A percentile compares a stretch with the other conserved stretches of the same genome.
phyloP scores from a whole-genome alignment of 2,113 vertebrate genomes.

The Phodopus roborovskii region DNA sequence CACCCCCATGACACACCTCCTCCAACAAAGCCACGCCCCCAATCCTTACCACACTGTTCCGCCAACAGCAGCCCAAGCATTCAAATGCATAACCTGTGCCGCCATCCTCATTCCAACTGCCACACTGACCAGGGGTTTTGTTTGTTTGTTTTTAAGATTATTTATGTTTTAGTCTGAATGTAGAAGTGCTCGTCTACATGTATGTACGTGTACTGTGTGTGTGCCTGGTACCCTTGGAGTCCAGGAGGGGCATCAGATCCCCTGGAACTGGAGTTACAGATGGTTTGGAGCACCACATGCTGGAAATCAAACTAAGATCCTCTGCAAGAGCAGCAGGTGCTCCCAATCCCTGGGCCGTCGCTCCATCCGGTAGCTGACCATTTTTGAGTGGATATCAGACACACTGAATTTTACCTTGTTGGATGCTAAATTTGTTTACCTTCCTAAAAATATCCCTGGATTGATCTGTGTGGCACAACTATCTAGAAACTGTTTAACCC shows the following conservation, averaged over 20 bases:
- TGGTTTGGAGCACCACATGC: neutral
- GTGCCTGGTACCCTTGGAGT: neutral
- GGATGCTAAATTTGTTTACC: neutral
- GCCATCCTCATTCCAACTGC: neutral
- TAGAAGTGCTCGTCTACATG: neutral
- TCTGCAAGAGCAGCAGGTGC: neutral
- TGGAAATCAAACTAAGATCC: neutral
- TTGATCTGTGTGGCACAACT: conserved; percentile 31
- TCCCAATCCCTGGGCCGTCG: neutral
- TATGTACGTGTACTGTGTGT: neutral
- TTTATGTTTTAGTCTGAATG: neutral
- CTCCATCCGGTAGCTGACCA: neutral
- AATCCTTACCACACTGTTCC: neutral
- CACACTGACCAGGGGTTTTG: neutral
- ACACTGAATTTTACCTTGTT: neutral
- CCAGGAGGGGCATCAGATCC: neutral
- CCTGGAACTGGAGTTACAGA: neutral
- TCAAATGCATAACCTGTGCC: neutral
- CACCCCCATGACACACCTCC: neutral
- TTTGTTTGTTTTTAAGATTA: neutral
- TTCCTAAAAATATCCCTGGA: neutral
- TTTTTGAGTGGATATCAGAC: neutral
- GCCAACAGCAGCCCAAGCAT: neutral
- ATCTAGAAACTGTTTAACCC: neutral
- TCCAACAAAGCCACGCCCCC: neutral